phyloP scores from a whole-genome alignment of 2,888 invertebrate species.

The Pterostichus niger region DNA sequence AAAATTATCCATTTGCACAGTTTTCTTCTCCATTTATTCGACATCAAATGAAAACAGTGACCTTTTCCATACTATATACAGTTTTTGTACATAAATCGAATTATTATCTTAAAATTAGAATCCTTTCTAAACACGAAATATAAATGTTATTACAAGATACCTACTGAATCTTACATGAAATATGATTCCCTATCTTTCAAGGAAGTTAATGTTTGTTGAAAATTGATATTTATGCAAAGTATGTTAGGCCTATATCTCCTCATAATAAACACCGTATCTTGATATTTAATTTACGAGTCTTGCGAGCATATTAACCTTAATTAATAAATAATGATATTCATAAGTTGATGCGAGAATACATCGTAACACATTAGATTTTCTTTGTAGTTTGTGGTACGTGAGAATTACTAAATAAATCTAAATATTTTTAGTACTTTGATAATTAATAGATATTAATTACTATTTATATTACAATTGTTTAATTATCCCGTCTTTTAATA shows the following conservation, averaged over 20 bases:
- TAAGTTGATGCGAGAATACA: slow-evolving; percentile 14
- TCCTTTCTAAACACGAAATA: too few species aligned
- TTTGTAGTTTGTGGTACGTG: slow-evolving; percentile 32
- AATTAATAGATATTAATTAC: slow-evolving; percentile 4
- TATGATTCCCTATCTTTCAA: too few species aligned
- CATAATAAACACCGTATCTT: neutral
- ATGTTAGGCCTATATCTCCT: slow-evolving; percentile 15
- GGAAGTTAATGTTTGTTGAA: neutral
- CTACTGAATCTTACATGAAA: neutral
- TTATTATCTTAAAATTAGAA: too few species aligned
- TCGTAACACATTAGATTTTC: slow-evolving; percentile 17
- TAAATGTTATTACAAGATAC: too few species aligned
- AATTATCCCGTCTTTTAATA: too few species aligned
- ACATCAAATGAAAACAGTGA: too few species aligned
- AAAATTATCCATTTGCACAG: too few species aligned
- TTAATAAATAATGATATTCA: slow-evolving; percentile 47
- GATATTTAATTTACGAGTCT: slow-evolving; percentile 1
- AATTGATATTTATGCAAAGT: slow-evolving; percentile 46
- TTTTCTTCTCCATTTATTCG: too few species aligned
- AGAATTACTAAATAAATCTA: slow-evolving; percentile 12
- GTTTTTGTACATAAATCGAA: too few species aligned
- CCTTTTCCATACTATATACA: too few species aligned
- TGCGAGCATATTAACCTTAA: slow-evolving; percentile 33
- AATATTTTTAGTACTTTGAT: neutral
- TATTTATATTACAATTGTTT: slow-evolving; percentile 13